phyloP scores from a whole-genome alignment of 1,140 invertebrate genomes.

The Drosophila tsacasi region DNA sequence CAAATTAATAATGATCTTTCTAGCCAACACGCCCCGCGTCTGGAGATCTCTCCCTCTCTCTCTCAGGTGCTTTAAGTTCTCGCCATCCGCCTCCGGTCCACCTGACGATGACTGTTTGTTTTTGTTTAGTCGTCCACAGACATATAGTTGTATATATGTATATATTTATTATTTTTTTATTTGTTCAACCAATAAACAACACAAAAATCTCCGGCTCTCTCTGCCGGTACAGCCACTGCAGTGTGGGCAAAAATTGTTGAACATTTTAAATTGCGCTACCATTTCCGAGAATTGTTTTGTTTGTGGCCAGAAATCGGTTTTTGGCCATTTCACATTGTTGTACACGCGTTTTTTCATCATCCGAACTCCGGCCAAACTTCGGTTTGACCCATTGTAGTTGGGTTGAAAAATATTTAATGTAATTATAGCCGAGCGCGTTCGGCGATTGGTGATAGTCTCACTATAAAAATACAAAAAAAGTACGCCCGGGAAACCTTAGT shows the following conservation, averaged over 20 bases:
- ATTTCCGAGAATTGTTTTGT: constrained; percentile 64
- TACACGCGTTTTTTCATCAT: not conserved
- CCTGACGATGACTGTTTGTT: constrained; percentile 60
- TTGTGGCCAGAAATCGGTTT: constrained; percentile 36
- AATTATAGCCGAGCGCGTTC: constrained; percentile 36
- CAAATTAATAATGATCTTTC: constrained; percentile 45
- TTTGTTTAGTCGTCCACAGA: constrained; percentile 43
- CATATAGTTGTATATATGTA: not conserved
- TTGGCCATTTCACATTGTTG: constrained; percentile 31
- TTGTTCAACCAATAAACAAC: constrained; percentile 60
- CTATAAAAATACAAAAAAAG: constrained; percentile 4
- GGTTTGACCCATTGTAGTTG: constrained; percentile 40
- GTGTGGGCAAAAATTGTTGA: constrained; percentile 40
- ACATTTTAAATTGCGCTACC: constrained; percentile 58
- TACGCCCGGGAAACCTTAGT: constrained; percentile 29
- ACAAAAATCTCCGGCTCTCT: constrained; percentile 46
- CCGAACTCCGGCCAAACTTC: constrained; percentile 8
- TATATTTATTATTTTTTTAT: constrained; percentile 39
- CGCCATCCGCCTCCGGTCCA: constrained; percentile 24
- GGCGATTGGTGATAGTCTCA: constrained; percentile 35
- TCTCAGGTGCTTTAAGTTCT: constrained; percentile 14
- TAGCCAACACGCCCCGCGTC: constrained; percentile 6
- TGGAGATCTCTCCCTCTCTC: constrained; percentile 12
- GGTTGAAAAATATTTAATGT: constrained; percentile 46
- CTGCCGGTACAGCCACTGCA: constrained; percentile 26